Evolutionary conservation across 2,888 invertebrate genomes (phyloP).

Genomic region (Diaprepes abbreviatus): DNA sequence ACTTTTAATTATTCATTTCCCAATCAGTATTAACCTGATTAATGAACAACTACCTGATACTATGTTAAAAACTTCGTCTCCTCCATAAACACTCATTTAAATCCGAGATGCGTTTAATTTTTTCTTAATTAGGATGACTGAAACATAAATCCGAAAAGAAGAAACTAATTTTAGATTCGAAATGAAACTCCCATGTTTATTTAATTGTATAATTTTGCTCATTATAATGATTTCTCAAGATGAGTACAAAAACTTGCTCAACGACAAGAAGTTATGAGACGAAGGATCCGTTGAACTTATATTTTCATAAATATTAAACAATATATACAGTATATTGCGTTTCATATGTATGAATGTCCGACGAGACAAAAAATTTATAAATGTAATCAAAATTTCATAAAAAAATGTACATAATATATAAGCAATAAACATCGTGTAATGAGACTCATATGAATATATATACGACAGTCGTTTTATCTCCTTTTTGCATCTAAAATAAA

Average conservation of each 20-base stretch:
- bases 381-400: constrained; percentile 19
- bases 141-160: constrained; percentile 39
- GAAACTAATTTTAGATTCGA: constrained; percentile 55
- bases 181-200: constrained; percentile 52
- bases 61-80: too few relatives aligned
- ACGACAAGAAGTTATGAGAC: constrained; percentile 53
- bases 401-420: too few relatives aligned
- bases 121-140: constrained; percentile 42
- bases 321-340: constrained; percentile 29
- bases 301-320: constrained; percentile 55
- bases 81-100: too few relatives aligned
- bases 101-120: too few relatives aligned
- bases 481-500: too few relatives aligned
- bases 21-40: too few relatives aligned
- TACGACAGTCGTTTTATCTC: too few relatives aligned
- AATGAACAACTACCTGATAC: too few relatives aligned
- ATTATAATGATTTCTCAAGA: constrained; percentile 55
- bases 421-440: too few relatives aligned
- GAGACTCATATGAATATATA: too few relatives aligned
- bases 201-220: constrained; percentile 58
- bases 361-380: constrained; percentile 6
- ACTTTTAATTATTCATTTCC: too few relatives aligned
- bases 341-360: constrained; percentile 29
- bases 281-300: constrained; percentile 52
- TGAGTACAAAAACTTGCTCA: constrained; percentile 54